These are phyloP conservation scores for Lucifuga dentata DNA, from an alignment of 2,113 vertebrate genomes.

Conservation along the genomic window DNA sequence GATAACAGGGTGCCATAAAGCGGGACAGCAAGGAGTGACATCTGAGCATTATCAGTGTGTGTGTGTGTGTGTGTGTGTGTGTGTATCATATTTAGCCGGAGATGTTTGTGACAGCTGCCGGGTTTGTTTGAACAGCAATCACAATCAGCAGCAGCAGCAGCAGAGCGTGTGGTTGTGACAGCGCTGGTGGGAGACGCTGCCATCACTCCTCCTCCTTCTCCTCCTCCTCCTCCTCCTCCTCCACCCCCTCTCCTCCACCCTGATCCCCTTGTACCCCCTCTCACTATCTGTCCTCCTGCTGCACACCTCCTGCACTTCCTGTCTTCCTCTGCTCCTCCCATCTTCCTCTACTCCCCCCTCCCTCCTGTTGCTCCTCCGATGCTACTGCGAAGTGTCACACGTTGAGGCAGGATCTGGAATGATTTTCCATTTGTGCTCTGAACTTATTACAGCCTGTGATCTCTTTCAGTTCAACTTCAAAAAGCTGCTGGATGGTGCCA, in stretches of 20 bases:
- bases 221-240: conserved; percentile 6
- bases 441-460: conserved; percentile 29
- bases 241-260: neutral
- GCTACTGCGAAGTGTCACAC: too few relatives aligned
- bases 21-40: conserved; percentile 38
- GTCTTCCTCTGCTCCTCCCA: neutral
- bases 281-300: too few relatives aligned
- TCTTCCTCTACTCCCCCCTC: too few relatives aligned
- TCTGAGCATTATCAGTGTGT: conserved; percentile 24
- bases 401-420: conserved; percentile 19
- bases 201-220: neutral
- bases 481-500: neutral
- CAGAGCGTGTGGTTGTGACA: conserved; percentile 70
- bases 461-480: conserved; percentile 43
- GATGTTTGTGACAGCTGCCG: conserved; percentile 79
- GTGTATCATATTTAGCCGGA: conserved; percentile 56
- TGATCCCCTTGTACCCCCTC: conserved; percentile 7
- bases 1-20: conserved; percentile 77
- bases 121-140: conserved; percentile 80
- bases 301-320: conserved; percentile 16
- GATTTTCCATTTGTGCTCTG: conserved; percentile 1
- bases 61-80: conserved; percentile 23
- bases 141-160: conserved; percentile 72
- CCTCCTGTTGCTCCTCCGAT: conserved; percentile 7
- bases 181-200: conserved; percentile 50